Evolutionary conservation across 1,140 invertebrate species (phyloP).

Genomic region (Ridgeia piscesae): DNA sequence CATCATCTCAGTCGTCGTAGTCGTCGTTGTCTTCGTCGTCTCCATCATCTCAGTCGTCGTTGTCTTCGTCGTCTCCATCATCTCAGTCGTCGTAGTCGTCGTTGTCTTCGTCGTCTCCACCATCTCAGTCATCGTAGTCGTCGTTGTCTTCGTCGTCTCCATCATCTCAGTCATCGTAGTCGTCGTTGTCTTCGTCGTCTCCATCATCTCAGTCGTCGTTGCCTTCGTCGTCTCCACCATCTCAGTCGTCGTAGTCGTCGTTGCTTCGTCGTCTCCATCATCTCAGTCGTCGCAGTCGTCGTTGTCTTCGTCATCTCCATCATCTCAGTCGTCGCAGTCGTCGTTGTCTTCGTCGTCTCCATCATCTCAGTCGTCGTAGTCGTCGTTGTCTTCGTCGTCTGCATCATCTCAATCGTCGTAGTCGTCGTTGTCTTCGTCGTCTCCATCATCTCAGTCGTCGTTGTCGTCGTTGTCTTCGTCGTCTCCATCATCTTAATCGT

Average conservation of each 20-base stretch:
- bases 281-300: too few relatives aligned
- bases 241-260: too few relatives aligned
- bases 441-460: not conserved
- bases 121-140: too few relatives aligned
- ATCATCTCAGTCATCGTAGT: too few relatives aligned
- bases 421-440: not conserved
- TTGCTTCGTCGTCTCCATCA: too few relatives aligned
- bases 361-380: not conserved
- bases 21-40: constrained; percentile 9
- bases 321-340: too few relatives aligned
- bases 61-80: not conserved
- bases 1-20: not conserved
- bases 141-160: too few relatives aligned
- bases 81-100: not conserved
- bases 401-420: not conserved
- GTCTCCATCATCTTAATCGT: not conserved
- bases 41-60: not conserved
- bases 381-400: not conserved
- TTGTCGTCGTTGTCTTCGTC: not conserved
- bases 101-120: not conserved
- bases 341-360: too few relatives aligned
- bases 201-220: too few relatives aligned
- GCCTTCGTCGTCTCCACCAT: too few relatives aligned
- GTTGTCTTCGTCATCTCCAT: too few relatives aligned
- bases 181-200: too few relatives aligned